These are phyloP conservation scores for Bothrops jararaca DNA, from an alignment of 2,113 vertebrate species.

Conservation along the genomic window DNA sequence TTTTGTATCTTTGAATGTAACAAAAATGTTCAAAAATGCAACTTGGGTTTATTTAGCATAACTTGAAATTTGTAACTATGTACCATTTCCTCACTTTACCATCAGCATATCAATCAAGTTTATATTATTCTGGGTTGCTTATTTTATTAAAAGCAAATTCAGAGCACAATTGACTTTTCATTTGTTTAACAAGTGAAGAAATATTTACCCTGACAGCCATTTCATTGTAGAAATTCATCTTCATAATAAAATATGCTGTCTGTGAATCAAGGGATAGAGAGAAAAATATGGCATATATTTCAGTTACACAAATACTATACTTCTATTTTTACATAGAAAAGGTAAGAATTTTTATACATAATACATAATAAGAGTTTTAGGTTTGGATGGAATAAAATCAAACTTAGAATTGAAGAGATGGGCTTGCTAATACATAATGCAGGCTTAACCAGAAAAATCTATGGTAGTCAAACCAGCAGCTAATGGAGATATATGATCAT, in stretches of 20 bases:
- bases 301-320: constrained; percentile 78
- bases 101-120: constrained; percentile 78
- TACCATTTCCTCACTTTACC: constrained; percentile 64
- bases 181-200: constrained; percentile 90
- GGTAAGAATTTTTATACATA: constrained; percentile 96
- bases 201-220: constrained; percentile 99
- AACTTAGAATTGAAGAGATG: constrained; percentile 89
- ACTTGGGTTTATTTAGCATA: constrained; percentile 51
- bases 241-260: constrained; percentile 94
- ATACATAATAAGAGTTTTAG: constrained; percentile 90
- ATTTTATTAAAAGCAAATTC: constrained; percentile 82
- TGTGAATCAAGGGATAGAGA: constrained; percentile 81
- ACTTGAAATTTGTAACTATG: constrained; percentile 73
- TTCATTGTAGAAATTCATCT: constrained; percentile 96
- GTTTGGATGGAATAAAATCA: constrained; percentile 77
- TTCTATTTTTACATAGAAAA: constrained; percentile 91
- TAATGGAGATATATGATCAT: constrained; percentile 99
- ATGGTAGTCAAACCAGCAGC: constrained; percentile 93
- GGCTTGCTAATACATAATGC: constrained; percentile 94
- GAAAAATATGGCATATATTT: constrained; percentile 80
- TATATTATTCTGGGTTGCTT: constrained; percentile 76
- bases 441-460: constrained; percentile 97
- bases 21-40: constrained; percentile 61
- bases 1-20: constrained; percentile 55
- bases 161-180: constrained; percentile 85